phyloP scores from a whole-genome alignment of 2,888 invertebrate species.

The Alitta virens region DNA sequence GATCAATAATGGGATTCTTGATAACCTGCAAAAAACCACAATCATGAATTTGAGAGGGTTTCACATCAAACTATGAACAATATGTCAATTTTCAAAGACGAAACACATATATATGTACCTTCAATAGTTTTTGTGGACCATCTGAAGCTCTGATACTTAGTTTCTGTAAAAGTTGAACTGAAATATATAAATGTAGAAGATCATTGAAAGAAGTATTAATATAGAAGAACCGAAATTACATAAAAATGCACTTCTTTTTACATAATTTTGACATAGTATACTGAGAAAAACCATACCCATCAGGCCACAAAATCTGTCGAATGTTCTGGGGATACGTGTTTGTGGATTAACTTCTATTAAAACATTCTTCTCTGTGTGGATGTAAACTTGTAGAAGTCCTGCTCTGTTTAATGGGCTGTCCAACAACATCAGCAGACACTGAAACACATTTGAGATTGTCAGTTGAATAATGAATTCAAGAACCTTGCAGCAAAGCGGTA shows the following conservation, averaged over 20 bases:
- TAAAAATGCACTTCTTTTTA: no score
- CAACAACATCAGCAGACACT: slow-evolving; percentile 91
- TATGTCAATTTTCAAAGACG: not conserved
- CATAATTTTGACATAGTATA: not conserved
- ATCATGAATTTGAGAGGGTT: no score
- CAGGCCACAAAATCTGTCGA: slow-evolving; percentile 92
- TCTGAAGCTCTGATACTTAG: slow-evolving; percentile 88
- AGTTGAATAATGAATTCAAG: not conserved
- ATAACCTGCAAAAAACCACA: slow-evolving; percentile 72
- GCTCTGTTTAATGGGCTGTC: slow-evolving; percentile 96
- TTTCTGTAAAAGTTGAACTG: slow-evolving; percentile 94
- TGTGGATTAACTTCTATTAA: slow-evolving; percentile 95
- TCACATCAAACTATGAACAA: no score
- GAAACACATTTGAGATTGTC: slow-evolving; percentile 1
- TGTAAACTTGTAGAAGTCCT: slow-evolving; percentile 90
- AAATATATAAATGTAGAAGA: slow-evolving; percentile 26
- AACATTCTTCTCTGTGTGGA: slow-evolving; percentile 88
- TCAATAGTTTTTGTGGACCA: slow-evolving; percentile 77
- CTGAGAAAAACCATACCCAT: slow-evolving; percentile 69
- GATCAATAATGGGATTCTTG: slow-evolving; percentile 91
- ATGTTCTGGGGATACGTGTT: slow-evolving; percentile 93
- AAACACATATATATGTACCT: slow-evolving; percentile 59
- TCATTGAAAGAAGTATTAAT: no score
- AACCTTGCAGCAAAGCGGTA: no score
- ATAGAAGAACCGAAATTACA: no score